Base-by-base conservation (phyloP, 2,888 invertebrate species). In the Cheilosia variabilis region DNA sequence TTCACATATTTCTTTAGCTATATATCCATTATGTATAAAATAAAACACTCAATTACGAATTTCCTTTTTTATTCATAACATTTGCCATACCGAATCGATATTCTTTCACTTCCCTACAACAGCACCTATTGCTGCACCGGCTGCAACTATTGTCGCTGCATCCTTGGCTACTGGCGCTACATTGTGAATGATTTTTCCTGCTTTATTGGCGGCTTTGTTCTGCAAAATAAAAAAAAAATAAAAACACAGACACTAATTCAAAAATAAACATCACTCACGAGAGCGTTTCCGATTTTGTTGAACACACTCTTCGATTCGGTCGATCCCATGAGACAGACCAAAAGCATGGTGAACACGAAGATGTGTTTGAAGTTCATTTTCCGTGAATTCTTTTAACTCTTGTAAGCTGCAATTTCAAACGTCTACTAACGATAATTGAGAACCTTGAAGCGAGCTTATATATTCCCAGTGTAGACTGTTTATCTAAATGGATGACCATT, bases 351-450 rank as follows among this genome's bases (percentile, higher is more conserved):
- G 27, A 83, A 68, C 5, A 83, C 52, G 19, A 83, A 69, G 52
- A 83, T 60, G 57, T 73, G 68, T 47, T 73, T 78, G 41, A 83
- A 83, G 24, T 84, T 84, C 83, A 84, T 83, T 19, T 13, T 53
- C 2, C 31, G 31, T n/a, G 17, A n/a, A 27, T 37, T 27, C 2
- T 17, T 19, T n/a, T 4, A 27, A 53, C 27, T 15, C 41, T 37
- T n/a, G 7, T 10, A 9, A 65, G 24, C 19, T 19, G 52, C 9
- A 19, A n/a, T 24, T 34, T 31, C 10, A 47, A 57, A 43, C 19
- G 4, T 31, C 22, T n/a, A 6, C 53, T 27, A 17, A 19, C 17
- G 27, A 43, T 66, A 41, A 27, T 41, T 31, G 19, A 6, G 3
- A 19, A 15, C 37, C 17, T 17, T 17, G 13, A 27, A 31, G 6